Conservation (phyloP, 2,888 invertebrate genomes). For the Drosophila cyrtoloma region DNA sequence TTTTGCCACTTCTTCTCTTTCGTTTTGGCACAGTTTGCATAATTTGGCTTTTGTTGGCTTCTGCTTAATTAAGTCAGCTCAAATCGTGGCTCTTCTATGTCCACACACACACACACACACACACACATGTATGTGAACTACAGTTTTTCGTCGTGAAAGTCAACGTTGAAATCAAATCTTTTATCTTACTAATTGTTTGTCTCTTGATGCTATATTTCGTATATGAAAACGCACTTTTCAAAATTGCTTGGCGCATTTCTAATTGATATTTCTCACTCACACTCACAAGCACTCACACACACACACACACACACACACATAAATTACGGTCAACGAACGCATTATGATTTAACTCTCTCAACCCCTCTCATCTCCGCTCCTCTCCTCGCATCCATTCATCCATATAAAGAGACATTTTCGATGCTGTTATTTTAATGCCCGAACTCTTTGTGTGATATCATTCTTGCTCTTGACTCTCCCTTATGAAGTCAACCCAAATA, state of each 20-base stretch:
- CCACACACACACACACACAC: background rate
- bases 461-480: slow-evolving; percentile 11
- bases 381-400: background rate
- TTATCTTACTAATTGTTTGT: slow-evolving; percentile 38
- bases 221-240: slow-evolving; percentile 52
- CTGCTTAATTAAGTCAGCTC: slow-evolving; percentile 52
- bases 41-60: slow-evolving; percentile 9
- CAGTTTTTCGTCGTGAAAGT: slow-evolving; percentile 65
- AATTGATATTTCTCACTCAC: slow-evolving; percentile 74
- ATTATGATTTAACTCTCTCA: slow-evolving; percentile 45
- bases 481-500: slow-evolving; percentile 23
- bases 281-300: slow-evolving; percentile 19
- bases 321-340: slow-evolving; percentile 71
- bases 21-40: slow-evolving; percentile 42
- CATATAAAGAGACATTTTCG: background rate
- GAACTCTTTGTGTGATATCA: slow-evolving; percentile 10
- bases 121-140: slow-evolving; percentile 7
- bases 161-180: slow-evolving; percentile 12
- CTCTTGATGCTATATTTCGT: slow-evolving; percentile 36
- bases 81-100: slow-evolving; percentile 2
- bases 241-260: slow-evolving; percentile 59
- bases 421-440: slow-evolving; percentile 20
- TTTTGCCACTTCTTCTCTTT: slow-evolving; percentile 7
- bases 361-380: slow-evolving; percentile 7
- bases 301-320: slow-evolving; percentile 19